Percentiles rank a stretch among this genome's conserved stretches.
Evolutionary conservation across 2,113 vertebrate species (phyloP).

Genomic region (Gasterosteus nipponicus): DNA sequence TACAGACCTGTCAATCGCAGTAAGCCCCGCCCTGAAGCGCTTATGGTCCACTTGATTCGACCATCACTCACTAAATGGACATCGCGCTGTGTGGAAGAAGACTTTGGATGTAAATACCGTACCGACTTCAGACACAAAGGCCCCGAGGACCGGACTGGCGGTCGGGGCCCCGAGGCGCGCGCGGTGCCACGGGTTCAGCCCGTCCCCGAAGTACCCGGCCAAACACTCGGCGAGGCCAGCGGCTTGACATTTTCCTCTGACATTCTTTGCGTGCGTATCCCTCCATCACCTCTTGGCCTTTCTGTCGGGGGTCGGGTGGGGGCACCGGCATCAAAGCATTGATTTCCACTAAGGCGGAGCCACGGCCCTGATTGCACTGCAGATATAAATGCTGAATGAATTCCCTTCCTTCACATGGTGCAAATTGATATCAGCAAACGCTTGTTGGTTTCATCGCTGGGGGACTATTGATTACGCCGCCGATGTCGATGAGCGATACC

Average conservation of each 20-base stretch:
- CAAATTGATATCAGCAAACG: slow-evolving; percentile 16
- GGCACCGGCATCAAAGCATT: slow-evolving; percentile 17
- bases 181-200: neutral
- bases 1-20: neutral
- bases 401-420: neutral
- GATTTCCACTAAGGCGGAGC: slow-evolving; percentile 40
- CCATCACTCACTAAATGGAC: no score
- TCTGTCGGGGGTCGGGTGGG: slow-evolving; percentile 30
- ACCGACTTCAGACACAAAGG: slow-evolving; percentile 5
- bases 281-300: slow-evolving; percentile 59
- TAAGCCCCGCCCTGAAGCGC: neutral
- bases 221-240: slow-evolving; percentile 34
- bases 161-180: neutral
- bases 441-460: slow-evolving; percentile 16
- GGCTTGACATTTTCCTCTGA: slow-evolving; percentile 72
- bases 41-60: neutral
- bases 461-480: slow-evolving; percentile 23
- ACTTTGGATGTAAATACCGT: slow-evolving; percentile 4
- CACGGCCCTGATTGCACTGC: slow-evolving; percentile 28
- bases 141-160: neutral
- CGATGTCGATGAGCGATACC: neutral
- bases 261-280: slow-evolving; percentile 58
- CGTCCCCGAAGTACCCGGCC: neutral
- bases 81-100: no score
- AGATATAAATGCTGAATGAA: slow-evolving; percentile 11